Conservation (phyloP, 2,797 vertebrate genomes). For the Carduelis carduelis region DNA sequence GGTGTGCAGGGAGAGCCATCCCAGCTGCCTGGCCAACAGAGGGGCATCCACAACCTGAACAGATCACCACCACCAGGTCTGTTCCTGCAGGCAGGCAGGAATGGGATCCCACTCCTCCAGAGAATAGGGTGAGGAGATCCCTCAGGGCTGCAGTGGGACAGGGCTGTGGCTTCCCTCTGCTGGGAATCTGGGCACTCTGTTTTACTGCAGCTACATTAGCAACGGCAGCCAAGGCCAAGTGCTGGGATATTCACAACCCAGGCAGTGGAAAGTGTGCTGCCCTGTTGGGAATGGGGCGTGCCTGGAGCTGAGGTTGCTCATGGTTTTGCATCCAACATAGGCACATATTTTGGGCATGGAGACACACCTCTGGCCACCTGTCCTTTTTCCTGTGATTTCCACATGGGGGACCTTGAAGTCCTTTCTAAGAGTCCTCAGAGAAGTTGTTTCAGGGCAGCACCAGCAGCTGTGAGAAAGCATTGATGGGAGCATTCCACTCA, state of each 20-base stretch:
- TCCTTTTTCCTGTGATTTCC: not conserved
- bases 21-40: rapidly evolving
- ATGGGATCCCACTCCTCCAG: rapidly evolving
- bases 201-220: not conserved
- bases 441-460: not conserved
- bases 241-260: not conserved
- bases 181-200: rapidly evolving
- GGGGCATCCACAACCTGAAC: not conserved
- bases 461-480: not conserved
- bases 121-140: rapidly evolving
- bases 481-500: not conserved
- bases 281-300: rapidly evolving
- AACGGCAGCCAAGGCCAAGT: not conserved
- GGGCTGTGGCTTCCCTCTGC: not conserved
- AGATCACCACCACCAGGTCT: rapidly evolving
- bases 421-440: not conserved
- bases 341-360: not conserved
- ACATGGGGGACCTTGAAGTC: rapidly evolving
- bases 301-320: not conserved
- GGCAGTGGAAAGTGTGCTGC: not conserved
- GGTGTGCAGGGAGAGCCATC: not conserved
- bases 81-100: not conserved
- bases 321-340: not conserved
- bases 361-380: rapidly evolving
- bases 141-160: rapidly evolving